A percentile compares a stretch with the other conserved stretches of the same genome.
phyloP scores from a whole-genome alignment of 2,113 vertebrate species.

The Eleginops maclovinus region DNA sequence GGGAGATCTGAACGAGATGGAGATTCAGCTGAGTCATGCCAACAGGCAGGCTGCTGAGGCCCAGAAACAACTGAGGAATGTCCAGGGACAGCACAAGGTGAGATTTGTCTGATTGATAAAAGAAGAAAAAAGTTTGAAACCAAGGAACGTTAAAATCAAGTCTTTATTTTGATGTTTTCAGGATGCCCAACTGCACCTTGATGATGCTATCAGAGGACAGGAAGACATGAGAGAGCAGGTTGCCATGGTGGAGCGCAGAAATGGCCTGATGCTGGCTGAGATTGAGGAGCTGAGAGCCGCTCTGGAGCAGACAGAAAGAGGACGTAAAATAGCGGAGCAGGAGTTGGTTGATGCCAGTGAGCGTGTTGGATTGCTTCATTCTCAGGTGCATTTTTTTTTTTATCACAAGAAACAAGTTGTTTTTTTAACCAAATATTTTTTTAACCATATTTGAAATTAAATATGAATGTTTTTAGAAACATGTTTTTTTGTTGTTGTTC shows the following conservation, averaged over 20 bases:
- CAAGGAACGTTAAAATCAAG: background rate
- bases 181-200: slow-evolving; percentile 91
- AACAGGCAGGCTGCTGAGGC: slow-evolving; percentile 83
- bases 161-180: slow-evolving; percentile 44
- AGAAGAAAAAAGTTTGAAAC: background rate
- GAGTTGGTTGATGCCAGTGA: slow-evolving; percentile 91
- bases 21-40: slow-evolving; percentile 83
- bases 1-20: slow-evolving; percentile 84
- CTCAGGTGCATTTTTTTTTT: slow-evolving; percentile 85
- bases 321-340: slow-evolving; percentile 90
- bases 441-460: too few relatives aligned
- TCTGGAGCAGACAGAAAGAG: slow-evolving; percentile 79
- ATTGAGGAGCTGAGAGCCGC: slow-evolving; percentile 77
- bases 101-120: background rate
- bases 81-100: slow-evolving; percentile 84
- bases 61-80: slow-evolving; percentile 84
- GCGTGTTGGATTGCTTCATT: slow-evolving; percentile 91
- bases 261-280: slow-evolving; percentile 74
- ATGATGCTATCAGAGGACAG: slow-evolving; percentile 86
- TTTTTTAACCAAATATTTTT: too few relatives aligned
- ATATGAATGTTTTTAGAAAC: too few relatives aligned
- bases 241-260: slow-evolving; percentile 87
- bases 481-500: too few relatives aligned
- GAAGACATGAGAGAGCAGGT: slow-evolving; percentile 90
- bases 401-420: too few relatives aligned